phyloP scores from a whole-genome alignment of 2,888 invertebrate genomes.

The Hydraecia micacea region DNA sequence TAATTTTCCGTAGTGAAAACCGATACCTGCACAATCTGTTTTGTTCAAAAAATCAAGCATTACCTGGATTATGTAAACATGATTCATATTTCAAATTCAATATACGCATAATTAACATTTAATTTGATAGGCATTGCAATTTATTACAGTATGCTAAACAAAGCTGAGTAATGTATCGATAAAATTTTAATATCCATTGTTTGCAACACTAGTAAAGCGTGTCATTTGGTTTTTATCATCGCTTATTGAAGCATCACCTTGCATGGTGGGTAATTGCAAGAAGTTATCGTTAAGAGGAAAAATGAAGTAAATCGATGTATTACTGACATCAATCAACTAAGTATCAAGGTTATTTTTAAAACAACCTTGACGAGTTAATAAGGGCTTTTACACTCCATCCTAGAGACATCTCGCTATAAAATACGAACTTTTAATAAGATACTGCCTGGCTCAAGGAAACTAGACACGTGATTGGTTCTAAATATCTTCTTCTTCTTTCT shows the following conservation, averaged over 20 bases:
- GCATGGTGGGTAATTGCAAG: conserved; percentile 69
- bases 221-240: conserved; percentile 79
- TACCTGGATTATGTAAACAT: conserved; percentile 51
- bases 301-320: conserved; percentile 45
- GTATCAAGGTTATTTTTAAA: conserved; percentile 41
- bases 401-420: not conserved
- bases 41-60: conserved; percentile 51
- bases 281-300: conserved; percentile 66
- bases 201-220: conserved; percentile 73
- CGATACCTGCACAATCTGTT: conserved; percentile 39
- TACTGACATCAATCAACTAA: conserved; percentile 34
- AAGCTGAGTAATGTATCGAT: conserved; percentile 65
- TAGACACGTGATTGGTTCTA: not conserved
- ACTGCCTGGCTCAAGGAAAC: not conserved
- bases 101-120: conserved; percentile 52
- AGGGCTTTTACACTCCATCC: not conserved
- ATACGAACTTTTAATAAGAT: not conserved
- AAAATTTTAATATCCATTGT: conserved; percentile 61
- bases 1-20: conserved; percentile 30
- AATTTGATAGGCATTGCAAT: conserved; percentile 54
- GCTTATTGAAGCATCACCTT: conserved; percentile 77
- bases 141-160: conserved; percentile 46
- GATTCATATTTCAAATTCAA: conserved; percentile 56
- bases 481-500: not conserved
- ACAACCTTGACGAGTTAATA: conserved; percentile 27